Evolutionary conservation across 2,797 vertebrate genomes (phyloP), one percentile per base, ranked within the genome.

Genomic region (Typhlichthys subterraneus): DNA sequence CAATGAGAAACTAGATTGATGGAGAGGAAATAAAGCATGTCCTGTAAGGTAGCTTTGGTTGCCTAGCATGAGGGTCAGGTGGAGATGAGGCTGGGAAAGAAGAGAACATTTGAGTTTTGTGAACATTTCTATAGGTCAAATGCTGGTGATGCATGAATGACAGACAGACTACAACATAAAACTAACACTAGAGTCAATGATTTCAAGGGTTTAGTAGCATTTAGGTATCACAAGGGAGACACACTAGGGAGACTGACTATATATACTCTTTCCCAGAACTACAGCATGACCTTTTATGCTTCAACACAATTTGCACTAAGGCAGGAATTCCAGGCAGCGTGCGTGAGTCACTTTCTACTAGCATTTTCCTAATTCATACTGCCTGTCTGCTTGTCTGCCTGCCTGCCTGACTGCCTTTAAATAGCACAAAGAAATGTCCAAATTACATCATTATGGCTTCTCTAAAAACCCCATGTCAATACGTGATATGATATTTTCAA

Each of bases 381-480:
- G 65, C 61, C 70, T 65, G 60, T 53, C 73, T 80, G 46, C 47
- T 5, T 38, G 33, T 19, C 45, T 73, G 85, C 80, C 79, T 38
- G 33, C 38, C 29, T 73, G 85, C 80, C 79, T 76, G 69, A 71
- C 70, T 80, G 74, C 72, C 87, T 91, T 92, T 87, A 91, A 91
- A 93, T 85, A 92, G 87, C 81, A 61, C 33, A 75, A 84, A 86
- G 91, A 93, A 91, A 91, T 75, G 81, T 91, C 88, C 87, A 90
- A 92, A 92, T 90, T 86, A 93, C 89, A 88, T 88, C 90, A 93
- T 92, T 92, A 92, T 80, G 76, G 79, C 82, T 87, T 29, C 23
- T 29, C 23, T 29, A 29, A 29, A 29, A 29, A 87, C 80, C 63
- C 73, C 62, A 68, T 80, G 85, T 87, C 84, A 80, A 78, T 48